Evolutionary conservation across 1,140 invertebrate species (phyloP).

Genomic region (Zaprionus capensis): DNA sequence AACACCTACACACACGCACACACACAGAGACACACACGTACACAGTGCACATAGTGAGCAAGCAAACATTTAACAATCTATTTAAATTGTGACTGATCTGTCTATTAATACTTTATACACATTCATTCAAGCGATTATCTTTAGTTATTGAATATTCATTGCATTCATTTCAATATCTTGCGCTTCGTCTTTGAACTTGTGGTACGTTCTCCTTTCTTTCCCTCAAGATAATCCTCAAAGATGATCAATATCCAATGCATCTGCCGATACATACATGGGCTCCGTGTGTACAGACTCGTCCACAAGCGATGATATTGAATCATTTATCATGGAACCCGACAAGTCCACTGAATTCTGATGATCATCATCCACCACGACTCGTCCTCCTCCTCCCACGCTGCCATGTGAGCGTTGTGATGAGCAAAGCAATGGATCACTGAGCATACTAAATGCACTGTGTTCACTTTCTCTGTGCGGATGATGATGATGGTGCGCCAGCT

Average conservation of each 20-base stretch:
- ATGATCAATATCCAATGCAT: slow-evolving; percentile 76
- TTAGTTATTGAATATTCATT: slow-evolving; percentile 19
- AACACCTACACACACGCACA: not conserved
- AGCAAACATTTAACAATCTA: slow-evolving; percentile 8
- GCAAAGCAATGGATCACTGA: slow-evolving; percentile 79
- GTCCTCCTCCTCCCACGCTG: slow-evolving; percentile 35
- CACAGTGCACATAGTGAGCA: not conserved
- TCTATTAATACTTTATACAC: slow-evolving; percentile 34
- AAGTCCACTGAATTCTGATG: slow-evolving; percentile 60
- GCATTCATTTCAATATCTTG: not conserved
- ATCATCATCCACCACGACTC: slow-evolving; percentile 19
- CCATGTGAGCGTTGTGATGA: slow-evolving; percentile 83
- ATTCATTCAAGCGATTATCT: slow-evolving; percentile 37
- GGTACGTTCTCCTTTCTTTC: not conserved
- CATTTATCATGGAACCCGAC: slow-evolving; percentile 61
- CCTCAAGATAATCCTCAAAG: slow-evolving; percentile 22
- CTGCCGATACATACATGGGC: slow-evolving; percentile 59
- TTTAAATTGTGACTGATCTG: slow-evolving; percentile 10
- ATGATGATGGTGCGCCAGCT: slow-evolving; percentile 14
- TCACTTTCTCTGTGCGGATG: slow-evolving; percentile 27
- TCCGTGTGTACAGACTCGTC: slow-evolving; percentile 58
- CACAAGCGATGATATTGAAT: slow-evolving; percentile 64
- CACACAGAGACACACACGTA: not conserved
- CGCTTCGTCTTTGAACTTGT: slow-evolving; percentile 25
- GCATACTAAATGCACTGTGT: slow-evolving; percentile 28